phyloP scores from a whole-genome alignment of 2,797 vertebrate genomes.

The Crenichthys baileyi region DNA sequence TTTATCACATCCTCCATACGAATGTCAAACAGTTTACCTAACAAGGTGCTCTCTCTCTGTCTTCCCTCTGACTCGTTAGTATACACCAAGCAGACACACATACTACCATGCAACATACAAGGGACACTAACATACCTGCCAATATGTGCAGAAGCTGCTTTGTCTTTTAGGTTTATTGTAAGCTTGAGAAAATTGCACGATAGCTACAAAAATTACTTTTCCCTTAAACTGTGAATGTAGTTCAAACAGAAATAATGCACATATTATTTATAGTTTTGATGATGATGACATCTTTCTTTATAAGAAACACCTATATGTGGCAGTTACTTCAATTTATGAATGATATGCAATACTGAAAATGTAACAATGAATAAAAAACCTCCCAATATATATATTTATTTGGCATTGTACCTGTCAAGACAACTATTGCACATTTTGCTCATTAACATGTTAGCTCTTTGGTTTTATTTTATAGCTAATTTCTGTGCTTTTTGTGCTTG shows the following conservation, averaged over 20 bases:
- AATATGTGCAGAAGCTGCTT: conserved; percentile 33
- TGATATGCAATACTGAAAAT: neutral
- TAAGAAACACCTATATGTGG: neutral
- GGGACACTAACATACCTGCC: conserved; percentile 8
- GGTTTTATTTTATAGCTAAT: neutral
- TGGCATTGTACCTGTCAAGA: neutral
- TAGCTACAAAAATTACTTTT: neutral
- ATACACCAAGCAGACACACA: conserved; percentile 10
- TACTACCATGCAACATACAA: conserved; percentile 8
- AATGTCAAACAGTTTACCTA: conserved; percentile 83
- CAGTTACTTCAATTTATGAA: neutral
- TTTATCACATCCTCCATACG: conserved; percentile 78
- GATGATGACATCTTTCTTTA: neutral
- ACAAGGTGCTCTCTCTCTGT: conserved; percentile 73
- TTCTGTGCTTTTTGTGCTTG: neutral
- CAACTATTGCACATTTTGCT: neutral
- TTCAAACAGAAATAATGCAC: neutral
- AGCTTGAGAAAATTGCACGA: neutral
- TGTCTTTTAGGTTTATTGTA: neutral
- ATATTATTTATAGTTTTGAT: neutral
- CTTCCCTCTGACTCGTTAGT: conserved; percentile 49
- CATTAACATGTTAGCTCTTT: neutral
- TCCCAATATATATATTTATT: neutral
- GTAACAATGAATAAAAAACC: neutral
- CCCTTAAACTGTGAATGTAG: neutral